Percentiles rank a stretch among this genome's conserved stretches.
These are phyloP conservation scores for Geotrupes spiniger DNA, from an alignment of 2,888 invertebrate species.

Conservation along the genomic window DNA sequence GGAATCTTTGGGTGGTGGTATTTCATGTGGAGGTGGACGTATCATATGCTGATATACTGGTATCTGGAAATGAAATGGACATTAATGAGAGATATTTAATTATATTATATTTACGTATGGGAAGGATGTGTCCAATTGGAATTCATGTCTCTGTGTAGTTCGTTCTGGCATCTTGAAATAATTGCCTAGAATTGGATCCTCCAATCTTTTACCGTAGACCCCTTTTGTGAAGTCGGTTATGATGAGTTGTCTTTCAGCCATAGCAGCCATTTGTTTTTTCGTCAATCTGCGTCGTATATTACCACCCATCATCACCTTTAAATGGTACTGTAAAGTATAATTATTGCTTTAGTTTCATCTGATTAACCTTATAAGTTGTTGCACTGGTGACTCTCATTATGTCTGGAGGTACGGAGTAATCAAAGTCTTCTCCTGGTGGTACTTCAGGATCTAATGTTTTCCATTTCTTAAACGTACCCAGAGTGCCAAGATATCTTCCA, in stretches of 20 bases:
- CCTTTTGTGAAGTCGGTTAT: constrained; percentile 41
- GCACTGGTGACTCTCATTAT: constrained; percentile 70
- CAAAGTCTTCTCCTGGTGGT: constrained; percentile 49
- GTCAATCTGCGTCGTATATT: constrained; percentile 49
- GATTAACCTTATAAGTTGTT: constrained; percentile 68
- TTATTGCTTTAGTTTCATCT: background rate
- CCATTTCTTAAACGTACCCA: constrained; percentile 71
- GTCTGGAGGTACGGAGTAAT: constrained; percentile 69
- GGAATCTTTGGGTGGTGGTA: constrained; percentile 51
- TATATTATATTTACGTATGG: constrained; percentile 49
- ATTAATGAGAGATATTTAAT: background rate
- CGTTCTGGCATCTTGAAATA: constrained; percentile 57
- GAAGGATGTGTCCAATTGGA: constrained; percentile 61
- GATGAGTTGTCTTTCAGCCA: constrained; percentile 51
- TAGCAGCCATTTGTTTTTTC: constrained; percentile 54
- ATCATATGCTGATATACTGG: constrained; percentile 68
- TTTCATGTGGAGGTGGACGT: constrained; percentile 57
- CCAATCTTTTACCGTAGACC: constrained; percentile 57
- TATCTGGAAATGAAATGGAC: constrained; percentile 52
- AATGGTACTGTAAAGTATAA: constrained; percentile 6
- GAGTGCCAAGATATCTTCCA: constrained; percentile 66
- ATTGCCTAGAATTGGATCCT: constrained; percentile 59
- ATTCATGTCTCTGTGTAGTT: constrained; percentile 52
- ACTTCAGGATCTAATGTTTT: constrained; percentile 48
- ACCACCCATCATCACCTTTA: constrained; percentile 44